phyloP scores from a whole-genome alignment of 2,113 vertebrate genomes.

The Tachysurus fulvidraco region DNA sequence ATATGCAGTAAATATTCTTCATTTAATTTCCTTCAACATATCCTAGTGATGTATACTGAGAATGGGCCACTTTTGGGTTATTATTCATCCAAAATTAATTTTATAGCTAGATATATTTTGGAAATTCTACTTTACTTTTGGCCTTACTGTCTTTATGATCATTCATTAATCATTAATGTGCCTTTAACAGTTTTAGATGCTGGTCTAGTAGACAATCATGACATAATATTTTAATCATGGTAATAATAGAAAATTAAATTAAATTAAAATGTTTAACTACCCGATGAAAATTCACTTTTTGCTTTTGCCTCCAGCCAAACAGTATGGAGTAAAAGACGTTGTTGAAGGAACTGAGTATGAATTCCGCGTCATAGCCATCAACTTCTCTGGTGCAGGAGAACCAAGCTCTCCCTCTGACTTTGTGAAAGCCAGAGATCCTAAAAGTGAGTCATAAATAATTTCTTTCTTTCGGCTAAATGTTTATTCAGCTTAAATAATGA shows the following conservation, averaged over 20 bases:
- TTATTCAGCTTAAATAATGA: neutral
- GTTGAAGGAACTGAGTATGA: slow-evolving; percentile 83
- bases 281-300: neutral
- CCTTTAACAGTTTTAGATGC: neutral
- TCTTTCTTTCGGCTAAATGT: neutral
- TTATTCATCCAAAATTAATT: neutral
- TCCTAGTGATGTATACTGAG: neutral
- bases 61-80: neutral
- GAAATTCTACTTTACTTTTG: neutral
- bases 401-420: slow-evolving; percentile 77
- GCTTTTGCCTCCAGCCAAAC: slow-evolving; percentile 69
- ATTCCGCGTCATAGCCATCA: slow-evolving; percentile 83
- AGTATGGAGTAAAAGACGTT: slow-evolving; percentile 71
- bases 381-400: slow-evolving; percentile 79
- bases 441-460: slow-evolving; percentile 71
- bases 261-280: neutral
- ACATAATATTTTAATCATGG: too few relatives aligned
- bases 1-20: neutral
- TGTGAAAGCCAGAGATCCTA: slow-evolving; percentile 76
- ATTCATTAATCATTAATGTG: neutral
- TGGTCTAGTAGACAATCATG: neutral
- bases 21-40: neutral
- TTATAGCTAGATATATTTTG: neutral
- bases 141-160: neutral
- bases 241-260: too few relatives aligned